Conservation (phyloP, 2,113 vertebrate species). For the Deroptyus accipitrinus region DNA sequence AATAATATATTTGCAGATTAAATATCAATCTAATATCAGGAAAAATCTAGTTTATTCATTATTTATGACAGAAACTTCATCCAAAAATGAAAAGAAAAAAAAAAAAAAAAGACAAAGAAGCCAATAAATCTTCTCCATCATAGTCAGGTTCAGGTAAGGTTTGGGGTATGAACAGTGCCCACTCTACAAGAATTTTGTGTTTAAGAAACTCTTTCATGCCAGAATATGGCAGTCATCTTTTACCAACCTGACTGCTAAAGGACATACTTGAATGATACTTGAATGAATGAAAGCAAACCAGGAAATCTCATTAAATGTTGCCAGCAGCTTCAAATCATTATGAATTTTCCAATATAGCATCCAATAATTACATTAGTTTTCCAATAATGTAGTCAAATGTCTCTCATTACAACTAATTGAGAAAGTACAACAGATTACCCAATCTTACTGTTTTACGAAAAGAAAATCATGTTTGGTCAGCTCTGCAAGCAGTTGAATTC, state of each 20-base stretch:
- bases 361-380: constrained; percentile 57
- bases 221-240: not conserved
- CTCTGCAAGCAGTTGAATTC: not conserved
- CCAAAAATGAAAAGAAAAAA: not conserved
- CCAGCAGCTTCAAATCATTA: constrained; percentile 49
- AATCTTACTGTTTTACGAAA: not conserved
- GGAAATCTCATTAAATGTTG: constrained; percentile 66
- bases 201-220: not conserved
- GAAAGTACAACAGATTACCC: constrained; percentile 26
- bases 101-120: not conserved
- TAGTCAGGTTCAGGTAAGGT: not conserved
- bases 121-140: not conserved
- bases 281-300: constrained; percentile 53
- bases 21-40: not conserved
- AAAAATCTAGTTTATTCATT: not conserved
- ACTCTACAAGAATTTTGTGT: not conserved
- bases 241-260: not conserved
- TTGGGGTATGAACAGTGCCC: not conserved
- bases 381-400: constrained; percentile 56
- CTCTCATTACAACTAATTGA: constrained; percentile 49
- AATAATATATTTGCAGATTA: not conserved
- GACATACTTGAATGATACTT: constrained; percentile 25
- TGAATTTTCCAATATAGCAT: constrained; percentile 41
- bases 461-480: not conserved
- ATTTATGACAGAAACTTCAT: not conserved